Evolutionary conservation across 2,113 vertebrate genomes (phyloP), one percentile per base, ranked within the genome.

Genomic region (Cranoglanis bouderius): DNA sequence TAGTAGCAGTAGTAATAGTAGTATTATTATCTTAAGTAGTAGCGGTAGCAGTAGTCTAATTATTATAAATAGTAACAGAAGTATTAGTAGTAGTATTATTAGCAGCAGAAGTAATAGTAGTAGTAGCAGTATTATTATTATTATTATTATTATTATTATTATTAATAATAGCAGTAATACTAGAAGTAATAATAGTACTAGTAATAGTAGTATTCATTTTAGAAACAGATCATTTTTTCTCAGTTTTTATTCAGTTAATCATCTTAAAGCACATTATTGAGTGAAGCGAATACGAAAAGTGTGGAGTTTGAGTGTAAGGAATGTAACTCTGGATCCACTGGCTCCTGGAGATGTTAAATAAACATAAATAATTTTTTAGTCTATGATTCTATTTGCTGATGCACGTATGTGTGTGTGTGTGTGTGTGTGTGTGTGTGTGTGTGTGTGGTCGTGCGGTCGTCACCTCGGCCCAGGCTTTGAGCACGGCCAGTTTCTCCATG

Each of bases 391-490:
- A 70, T 51, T 80, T 16, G 26, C 4, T 51, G 78, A 55, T 55
- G 29, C 10, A 10, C 2, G 3, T 38, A 9, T 24, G 72, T 24
- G 38, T 21, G 16, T 12, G 26, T 43, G n/a, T 43, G 40, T 43
- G 40, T 43, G 43, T 26, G 59, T 26, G 1, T 24, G 19, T 24
- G 5, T 61, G 2, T 55, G n/a, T 35, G 70, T 40, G 35, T 21
- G 46, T 2, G n/a, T 57, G 10, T 2, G 3, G 51, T 59, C 2
- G 12, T 43, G 43, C 53, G n/a, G 3, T 72, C 0, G 21, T 95
- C 94, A 99, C 98, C 98, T 99, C 98, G 18, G 98, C 98, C 98
- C 98, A 99, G 0, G 98, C 98, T 93, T 99, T 99, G 14, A 99
- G 96, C 77, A 99, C 98, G 0, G 98, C 97, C 78, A 99, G 95